Conservation (phyloP, 1,140 invertebrate genomes). For the Diplogasteroides magnus region DNA sequence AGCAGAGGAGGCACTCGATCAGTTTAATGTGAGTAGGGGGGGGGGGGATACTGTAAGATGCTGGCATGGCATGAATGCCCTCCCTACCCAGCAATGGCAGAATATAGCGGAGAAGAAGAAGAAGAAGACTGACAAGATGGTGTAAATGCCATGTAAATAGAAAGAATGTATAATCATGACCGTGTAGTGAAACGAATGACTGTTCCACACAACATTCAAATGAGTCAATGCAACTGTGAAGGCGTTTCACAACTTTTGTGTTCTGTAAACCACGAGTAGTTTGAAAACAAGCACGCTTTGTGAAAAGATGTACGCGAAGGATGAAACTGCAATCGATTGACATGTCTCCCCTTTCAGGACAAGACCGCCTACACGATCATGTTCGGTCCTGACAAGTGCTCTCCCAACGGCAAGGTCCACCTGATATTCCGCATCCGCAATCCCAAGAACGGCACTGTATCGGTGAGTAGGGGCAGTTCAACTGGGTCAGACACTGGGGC, state of each 20-base stretch:
- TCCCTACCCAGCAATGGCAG: background rate
- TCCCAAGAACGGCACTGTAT: constrained; percentile 73
- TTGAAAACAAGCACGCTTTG: no score
- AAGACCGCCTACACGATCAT: constrained; percentile 79
- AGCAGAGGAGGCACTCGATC: constrained; percentile 57
- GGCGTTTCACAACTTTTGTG: no score
- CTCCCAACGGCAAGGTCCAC: constrained; percentile 86
- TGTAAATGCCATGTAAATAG: background rate
- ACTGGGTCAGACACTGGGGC: background rate
- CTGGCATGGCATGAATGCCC: background rate
- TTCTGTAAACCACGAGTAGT: no score
- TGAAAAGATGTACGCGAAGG: no score
- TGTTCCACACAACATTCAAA: no score
- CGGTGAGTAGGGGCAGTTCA: constrained; percentile 61
- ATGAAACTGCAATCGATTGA: no score
- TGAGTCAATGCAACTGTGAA: no score
- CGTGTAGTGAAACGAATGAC: no score
- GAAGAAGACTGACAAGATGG: background rate
- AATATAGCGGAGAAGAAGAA: background rate
- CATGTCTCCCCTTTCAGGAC: no score
- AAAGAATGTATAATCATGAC: background rate
- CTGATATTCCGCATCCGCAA: constrained; percentile 92
- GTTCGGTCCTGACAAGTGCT: constrained; percentile 99
- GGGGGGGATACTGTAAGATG: background rate
- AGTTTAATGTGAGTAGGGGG: constrained; percentile 65